Percentiles rank a stretch among this genome's conserved stretches.
Evolutionary conservation across 2,113 vertebrate species (phyloP).

Genomic region (Megaleporinus macrocephalus): DNA sequence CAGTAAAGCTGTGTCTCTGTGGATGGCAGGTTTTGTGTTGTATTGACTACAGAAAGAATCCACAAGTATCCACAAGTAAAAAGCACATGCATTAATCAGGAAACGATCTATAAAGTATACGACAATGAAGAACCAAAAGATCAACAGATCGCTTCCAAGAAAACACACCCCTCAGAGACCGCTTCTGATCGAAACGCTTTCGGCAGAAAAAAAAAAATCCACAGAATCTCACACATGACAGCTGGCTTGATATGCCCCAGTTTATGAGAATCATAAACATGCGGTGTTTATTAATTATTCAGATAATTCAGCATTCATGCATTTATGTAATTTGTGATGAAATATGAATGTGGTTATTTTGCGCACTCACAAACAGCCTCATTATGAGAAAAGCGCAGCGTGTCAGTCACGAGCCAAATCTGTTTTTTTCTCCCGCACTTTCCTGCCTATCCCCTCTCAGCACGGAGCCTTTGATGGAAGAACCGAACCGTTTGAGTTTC

Average conservation of each 20-base stretch:
- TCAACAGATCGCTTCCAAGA: not conserved
- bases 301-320: conserved; percentile 17
- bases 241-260: conserved; percentile 16
- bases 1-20: not conserved
- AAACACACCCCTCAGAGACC: not conserved
- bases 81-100: not conserved
- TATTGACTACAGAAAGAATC: not conserved
- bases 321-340: conserved; percentile 22
- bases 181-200: not conserved
- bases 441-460: not conserved
- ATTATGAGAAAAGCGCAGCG: not conserved
- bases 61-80: not conserved
- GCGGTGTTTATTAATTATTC: conserved; percentile 22
- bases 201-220: not conserved
- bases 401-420: not conserved
- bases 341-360: conserved; percentile 23
- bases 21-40: not conserved
- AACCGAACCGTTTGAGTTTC: not conserved
- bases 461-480: not conserved
- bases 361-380: not conserved
- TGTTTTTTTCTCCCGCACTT: not conserved
- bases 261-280: conserved; percentile 6
- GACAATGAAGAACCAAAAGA: not conserved
- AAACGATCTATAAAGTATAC: not conserved
- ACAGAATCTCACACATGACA: conserved; percentile 15